Evolutionary conservation across 2,888 invertebrate species (phyloP).

Genomic region (Metalampra italica): DNA sequence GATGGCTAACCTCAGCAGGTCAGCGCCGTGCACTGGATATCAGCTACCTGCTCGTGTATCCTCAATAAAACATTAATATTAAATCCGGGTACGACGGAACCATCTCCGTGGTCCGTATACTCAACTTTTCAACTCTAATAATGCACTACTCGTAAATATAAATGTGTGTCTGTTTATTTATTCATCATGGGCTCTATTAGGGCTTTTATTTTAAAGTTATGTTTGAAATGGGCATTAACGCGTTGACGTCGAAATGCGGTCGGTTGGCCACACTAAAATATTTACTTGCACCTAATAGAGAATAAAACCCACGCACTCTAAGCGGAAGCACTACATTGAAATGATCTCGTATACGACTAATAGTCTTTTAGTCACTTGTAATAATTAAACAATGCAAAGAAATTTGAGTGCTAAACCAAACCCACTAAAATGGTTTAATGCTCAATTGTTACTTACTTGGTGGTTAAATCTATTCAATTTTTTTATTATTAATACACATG

Average conservation of each 20-base stretch:
- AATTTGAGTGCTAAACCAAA: too few species aligned
- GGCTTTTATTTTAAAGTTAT: conserved; percentile 6
- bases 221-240: not conserved
- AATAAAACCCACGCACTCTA: too few species aligned
- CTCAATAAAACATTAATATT: conserved; percentile 45
- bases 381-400: too few species aligned
- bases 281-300: too few species aligned
- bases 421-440: too few species aligned
- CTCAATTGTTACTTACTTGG: too few species aligned
- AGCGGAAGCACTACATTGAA: too few species aligned
- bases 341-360: too few species aligned
- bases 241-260: not conserved
- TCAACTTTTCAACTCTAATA: conserved; percentile 25
- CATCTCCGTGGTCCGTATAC: conserved; percentile 19
- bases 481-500: too few species aligned
- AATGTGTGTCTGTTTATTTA: conserved; percentile 18
- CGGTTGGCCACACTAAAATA: too few species aligned
- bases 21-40: conserved; percentile 21
- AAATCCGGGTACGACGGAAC: conserved; percentile 30
- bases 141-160: conserved; percentile 23
- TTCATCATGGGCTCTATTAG: conserved; percentile 8
- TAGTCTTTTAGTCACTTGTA: too few species aligned
- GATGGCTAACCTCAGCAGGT: conserved; percentile 31
- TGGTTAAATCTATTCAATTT: too few species aligned
- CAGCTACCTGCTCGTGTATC: conserved; percentile 18